Percentiles rank a stretch among this genome's conserved stretches.
Evolutionary conservation across 2,113 vertebrate genomes (phyloP).

Genomic region (Asarcornis scutulata): DNA sequence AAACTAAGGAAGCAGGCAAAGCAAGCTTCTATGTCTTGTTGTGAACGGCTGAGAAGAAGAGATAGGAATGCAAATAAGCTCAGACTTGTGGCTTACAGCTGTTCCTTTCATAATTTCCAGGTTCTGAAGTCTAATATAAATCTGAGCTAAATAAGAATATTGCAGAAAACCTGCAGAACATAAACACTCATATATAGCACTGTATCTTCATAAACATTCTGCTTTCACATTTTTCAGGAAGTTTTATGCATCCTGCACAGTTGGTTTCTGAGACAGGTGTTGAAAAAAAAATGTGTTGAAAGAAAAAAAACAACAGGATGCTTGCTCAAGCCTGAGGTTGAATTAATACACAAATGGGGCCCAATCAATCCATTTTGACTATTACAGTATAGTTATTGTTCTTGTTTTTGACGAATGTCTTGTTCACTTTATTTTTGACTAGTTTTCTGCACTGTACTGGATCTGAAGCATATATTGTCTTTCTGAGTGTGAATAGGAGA

Average conservation of each 20-base stretch:
- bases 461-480: background rate
- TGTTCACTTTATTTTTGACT: background rate
- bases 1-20: background rate
- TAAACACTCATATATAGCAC: background rate
- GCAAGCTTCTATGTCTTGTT: background rate
- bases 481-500: background rate
- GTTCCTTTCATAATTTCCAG: background rate
- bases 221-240: background rate
- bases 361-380: background rate
- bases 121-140: constrained; percentile 5
- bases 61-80: background rate
- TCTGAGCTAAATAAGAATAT: background rate
- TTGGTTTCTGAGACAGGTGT: background rate
- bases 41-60: background rate
- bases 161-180: background rate
- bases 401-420: background rate
- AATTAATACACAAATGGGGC: background rate
- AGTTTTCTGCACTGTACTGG: background rate
- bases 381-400: background rate
- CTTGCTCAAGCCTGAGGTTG: background rate
- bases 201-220: background rate
- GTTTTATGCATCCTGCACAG: background rate
- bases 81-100: background rate
- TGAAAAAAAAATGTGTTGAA: background rate
- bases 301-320: background rate